These are phyloP conservation scores for Lochmaea capreae DNA, from an alignment of 2,888 invertebrate genomes.

Conservation along the genomic window DNA sequence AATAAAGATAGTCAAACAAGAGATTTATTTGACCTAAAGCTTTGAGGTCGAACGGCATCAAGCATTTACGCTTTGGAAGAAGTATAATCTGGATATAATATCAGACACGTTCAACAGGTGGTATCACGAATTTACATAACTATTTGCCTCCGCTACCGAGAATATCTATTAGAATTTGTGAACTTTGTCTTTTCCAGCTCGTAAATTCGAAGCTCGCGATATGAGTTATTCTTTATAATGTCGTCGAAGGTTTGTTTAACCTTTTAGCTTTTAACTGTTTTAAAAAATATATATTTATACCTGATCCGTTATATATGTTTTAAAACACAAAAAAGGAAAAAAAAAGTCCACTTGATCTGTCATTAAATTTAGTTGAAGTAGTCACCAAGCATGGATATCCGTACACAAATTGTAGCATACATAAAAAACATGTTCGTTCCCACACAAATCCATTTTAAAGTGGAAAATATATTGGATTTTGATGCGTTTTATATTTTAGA, in stretches of 20 bases:
- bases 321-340: neutral
- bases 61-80: too few relatives aligned
- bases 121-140: slow-evolving; percentile 7
- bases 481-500: slow-evolving; percentile 49
- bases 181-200: neutral
- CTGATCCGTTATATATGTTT: neutral
- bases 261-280: neutral
- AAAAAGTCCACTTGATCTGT: neutral
- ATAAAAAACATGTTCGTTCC: slow-evolving; percentile 42
- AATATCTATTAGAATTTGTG: neutral
- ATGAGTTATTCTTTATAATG: neutral
- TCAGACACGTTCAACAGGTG: slow-evolving; percentile 1
- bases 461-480: slow-evolving; percentile 45
- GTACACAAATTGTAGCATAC: slow-evolving; percentile 33
- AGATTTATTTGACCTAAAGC: neutral
- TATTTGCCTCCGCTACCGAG: slow-evolving; percentile 1
- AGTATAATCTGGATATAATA: neutral
- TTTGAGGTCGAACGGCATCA: neutral
- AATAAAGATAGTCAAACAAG: neutral
- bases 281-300: neutral
- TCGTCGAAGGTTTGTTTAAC: neutral
- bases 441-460: slow-evolving; percentile 41
- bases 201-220: neutral
- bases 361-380: neutral
- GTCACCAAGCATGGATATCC: slow-evolving; percentile 23